These are phyloP conservation scores for Eustalomyia histrio DNA, from an alignment of 2,888 invertebrate species.

Conservation along the genomic window DNA sequence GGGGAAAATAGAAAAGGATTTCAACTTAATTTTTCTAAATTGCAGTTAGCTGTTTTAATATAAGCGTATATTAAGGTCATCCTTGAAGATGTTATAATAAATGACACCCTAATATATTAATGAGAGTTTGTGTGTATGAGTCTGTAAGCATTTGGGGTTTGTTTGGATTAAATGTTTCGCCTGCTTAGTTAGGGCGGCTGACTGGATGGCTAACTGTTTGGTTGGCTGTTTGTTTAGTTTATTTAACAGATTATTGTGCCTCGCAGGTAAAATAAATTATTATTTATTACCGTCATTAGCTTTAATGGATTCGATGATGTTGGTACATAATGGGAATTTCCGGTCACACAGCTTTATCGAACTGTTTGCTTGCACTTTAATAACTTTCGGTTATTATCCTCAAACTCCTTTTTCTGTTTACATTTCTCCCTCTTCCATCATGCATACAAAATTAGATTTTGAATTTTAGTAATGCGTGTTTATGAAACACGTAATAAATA, in stretches of 20 bases:
- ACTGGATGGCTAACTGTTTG: slow-evolving; percentile 11
- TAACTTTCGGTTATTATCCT: slow-evolving; percentile 11
- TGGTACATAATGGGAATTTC: slow-evolving; percentile 49
- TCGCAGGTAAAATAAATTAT: slow-evolving; percentile 66
- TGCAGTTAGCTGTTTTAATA: too few species aligned
- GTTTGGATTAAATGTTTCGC: slow-evolving; percentile 31
- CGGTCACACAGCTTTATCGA: slow-evolving; percentile 28
- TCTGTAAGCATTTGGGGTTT: slow-evolving; percentile 4
- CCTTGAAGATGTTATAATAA: too few species aligned
- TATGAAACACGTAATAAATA: neutral
- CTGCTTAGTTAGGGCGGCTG: slow-evolving; percentile 9
- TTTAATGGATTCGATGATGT: slow-evolving; percentile 61
- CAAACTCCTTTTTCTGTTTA: neutral
- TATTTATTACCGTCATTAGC: slow-evolving; percentile 67
- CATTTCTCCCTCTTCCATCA: neutral
- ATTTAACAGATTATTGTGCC: slow-evolving; percentile 46
- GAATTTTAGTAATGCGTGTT: neutral
- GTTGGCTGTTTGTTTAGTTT: slow-evolving; percentile 28
- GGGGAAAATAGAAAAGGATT: too few species aligned
- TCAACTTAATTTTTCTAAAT: too few species aligned
- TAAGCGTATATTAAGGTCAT: too few species aligned
- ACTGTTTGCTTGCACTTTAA: slow-evolving; percentile 10
- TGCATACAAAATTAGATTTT: neutral
- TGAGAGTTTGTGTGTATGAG: neutral
- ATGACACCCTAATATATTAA: too few species aligned